A percentile compares a stretch with the other conserved stretches of the same genome.
Conservation (phyloP, 2,888 invertebrate species). For the Rhagonycha fulva region DNA sequence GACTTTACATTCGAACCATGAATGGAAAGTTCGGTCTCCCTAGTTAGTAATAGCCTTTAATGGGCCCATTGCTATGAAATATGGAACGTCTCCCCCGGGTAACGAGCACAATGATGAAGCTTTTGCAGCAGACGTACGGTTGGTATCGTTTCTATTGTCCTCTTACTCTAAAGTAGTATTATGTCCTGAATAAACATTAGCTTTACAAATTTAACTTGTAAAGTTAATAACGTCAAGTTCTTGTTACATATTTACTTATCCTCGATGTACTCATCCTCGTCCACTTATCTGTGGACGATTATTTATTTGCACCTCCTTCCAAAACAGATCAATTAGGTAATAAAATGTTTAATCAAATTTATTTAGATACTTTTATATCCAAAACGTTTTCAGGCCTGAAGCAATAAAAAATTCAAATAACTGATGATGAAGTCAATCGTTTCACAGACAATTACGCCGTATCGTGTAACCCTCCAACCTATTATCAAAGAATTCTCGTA, state of each 20-base stretch:
- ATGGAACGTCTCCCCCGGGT: constrained; percentile 48
- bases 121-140: constrained; percentile 34
- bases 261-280: background rate
- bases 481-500: constrained; percentile 32
- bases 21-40: constrained; percentile 45
- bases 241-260: constrained; percentile 5
- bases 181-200: constrained; percentile 31
- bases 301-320: background rate
- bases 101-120: constrained; percentile 37
- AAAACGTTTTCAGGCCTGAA: constrained; percentile 13
- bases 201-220: constrained; percentile 15
- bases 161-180: constrained; percentile 14
- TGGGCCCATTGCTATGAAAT: constrained; percentile 53
- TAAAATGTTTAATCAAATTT: background rate
- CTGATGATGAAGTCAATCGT: constrained; percentile 18
- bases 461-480: constrained; percentile 6
- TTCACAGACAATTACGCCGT: constrained; percentile 23
- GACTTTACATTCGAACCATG: constrained; percentile 42
- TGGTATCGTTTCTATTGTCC: constrained; percentile 27
- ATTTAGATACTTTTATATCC: background rate
- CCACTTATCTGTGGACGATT: background rate
- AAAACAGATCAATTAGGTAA: background rate
- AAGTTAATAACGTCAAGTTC: constrained; percentile 13
- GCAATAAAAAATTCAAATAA: constrained; percentile 20
- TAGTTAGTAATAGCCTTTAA: constrained; percentile 51